phyloP scores from a whole-genome alignment of 2,113 vertebrate species.

The Heliornis fulica region DNA sequence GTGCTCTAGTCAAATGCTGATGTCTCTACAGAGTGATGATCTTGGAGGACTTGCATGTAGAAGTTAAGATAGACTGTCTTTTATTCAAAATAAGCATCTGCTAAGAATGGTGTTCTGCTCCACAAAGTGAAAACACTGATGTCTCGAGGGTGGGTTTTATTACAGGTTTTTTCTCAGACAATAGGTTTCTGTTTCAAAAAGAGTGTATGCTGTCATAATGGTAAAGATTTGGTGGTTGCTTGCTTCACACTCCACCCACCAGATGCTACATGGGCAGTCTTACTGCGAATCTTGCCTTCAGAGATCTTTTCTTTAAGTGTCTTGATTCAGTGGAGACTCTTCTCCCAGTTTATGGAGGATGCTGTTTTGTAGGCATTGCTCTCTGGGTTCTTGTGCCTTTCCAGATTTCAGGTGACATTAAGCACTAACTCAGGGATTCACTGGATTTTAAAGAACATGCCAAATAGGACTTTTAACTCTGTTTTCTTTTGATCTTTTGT shows the following conservation, averaged over 20 bases:
- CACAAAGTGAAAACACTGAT: not conserved
- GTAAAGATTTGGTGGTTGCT: not conserved
- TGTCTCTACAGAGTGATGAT: not conserved
- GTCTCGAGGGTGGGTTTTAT: not conserved
- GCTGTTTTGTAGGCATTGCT: not conserved
- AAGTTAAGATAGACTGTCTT: not conserved
- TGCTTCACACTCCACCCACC: fast-evolving
- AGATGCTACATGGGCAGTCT: not conserved
- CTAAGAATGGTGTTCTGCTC: not conserved
- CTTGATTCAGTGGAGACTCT: not conserved
- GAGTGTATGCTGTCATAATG: fast-evolving
- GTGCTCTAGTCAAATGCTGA: not conserved
- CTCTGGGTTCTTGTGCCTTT: not conserved
- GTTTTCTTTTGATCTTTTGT: not conserved
- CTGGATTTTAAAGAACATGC: not conserved
- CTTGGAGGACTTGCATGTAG: not conserved
- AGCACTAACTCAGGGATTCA: not conserved
- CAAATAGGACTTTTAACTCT: not conserved
- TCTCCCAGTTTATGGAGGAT: not conserved
- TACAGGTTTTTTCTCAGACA: not conserved
- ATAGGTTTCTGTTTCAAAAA: not conserved
- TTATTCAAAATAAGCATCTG: not conserved
- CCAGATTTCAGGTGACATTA: not conserved
- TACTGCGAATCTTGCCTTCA: not conserved
- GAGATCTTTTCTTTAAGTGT: not conserved